These are phyloP conservation scores for Macrophya alboannulata DNA, from an alignment of 2,888 invertebrate species.

Conservation along the genomic window DNA sequence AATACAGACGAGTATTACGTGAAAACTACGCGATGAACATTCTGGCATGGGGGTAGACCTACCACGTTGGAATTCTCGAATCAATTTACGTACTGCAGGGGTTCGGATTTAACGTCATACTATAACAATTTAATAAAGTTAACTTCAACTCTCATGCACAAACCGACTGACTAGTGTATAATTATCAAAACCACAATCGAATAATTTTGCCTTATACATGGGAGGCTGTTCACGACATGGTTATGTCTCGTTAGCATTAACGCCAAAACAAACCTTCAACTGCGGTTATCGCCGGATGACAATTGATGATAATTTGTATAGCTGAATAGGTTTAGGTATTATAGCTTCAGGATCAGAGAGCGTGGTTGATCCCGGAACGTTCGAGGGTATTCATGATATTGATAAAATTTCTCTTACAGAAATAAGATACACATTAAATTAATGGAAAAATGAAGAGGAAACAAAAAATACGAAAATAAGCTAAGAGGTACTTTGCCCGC, in stretches of 20 bases:
- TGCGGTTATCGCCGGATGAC: slow-evolving; percentile 51
- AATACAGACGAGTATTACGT: slow-evolving; percentile 60
- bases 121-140: slow-evolving; percentile 74
- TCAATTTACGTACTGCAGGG: slow-evolving; percentile 58
- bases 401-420: neutral
- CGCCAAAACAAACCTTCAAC: slow-evolving; percentile 67
- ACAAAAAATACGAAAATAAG: neutral
- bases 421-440: neutral
- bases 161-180: slow-evolving; percentile 60
- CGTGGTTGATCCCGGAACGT: slow-evolving; percentile 62
- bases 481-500: neutral
- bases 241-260: slow-evolving; percentile 65
- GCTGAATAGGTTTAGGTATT: slow-evolving; percentile 51
- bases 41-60: slow-evolving; percentile 29
- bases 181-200: slow-evolving; percentile 73
- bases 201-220: slow-evolving; percentile 68
- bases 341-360: slow-evolving; percentile 55
- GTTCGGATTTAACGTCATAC: slow-evolving; percentile 67
- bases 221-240: slow-evolving; percentile 57
- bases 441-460: neutral
- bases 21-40: neutral
- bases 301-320: slow-evolving; percentile 43
- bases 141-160: slow-evolving; percentile 62
- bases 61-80: slow-evolving; percentile 59
- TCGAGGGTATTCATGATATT: neutral